Base-by-base conservation (phyloP, 2,797 vertebrate species). In the Distichodus sexfasciatus region DNA sequence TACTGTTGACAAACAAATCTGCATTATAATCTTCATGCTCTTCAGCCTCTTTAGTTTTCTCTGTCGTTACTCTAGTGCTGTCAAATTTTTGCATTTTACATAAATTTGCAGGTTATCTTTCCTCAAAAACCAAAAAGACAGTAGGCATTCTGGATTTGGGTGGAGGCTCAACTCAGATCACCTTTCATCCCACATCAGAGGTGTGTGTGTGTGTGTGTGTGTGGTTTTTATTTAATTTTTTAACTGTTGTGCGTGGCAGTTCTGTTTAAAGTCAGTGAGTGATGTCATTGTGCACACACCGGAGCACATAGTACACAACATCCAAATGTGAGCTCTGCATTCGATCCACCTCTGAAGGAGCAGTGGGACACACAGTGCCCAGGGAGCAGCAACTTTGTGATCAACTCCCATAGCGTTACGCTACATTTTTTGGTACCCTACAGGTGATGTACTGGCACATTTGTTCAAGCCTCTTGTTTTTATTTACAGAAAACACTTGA, bases 131-230 rank as follows among this genome's bases (percentile, higher is more conserved):
- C 53, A 86, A 86, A 80, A 81, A 80, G 55, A 93, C 92, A 31
- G 79, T 91, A 71, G 94, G 94, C 15, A 95, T 82, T 72, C 79
- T 95, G 82, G 94, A 95, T 78, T 78, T 95, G 69, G 94, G 94
- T 57, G 94, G 94, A 74, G 94, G 90, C 59, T 95, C 94, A 58
- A 94, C 94, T 21, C 94, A 95, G 73, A 93, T 95, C 77, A 94
- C 93, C 0, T 95, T 95, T 66, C 87, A 94, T 69, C 96, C 96
- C 1, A 90, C 82, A 61, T 83, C 89, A 61, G 84, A 87, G 92
- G 97, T 99, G 71, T 88, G 82, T 67, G 17, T 26, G 17, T 1
- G n/a, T n/a, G n/a, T n/a, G n/a, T n/a, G n/a, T n/a, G n/a, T n/a
- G n/a, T n/a, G n/a, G n/a, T n/a, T n/a, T n/a, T n/a, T n/a, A n/a